Base-by-base conservation (phyloP, 1,140 invertebrate genomes). In the Ridgeia piscesae region DNA sequence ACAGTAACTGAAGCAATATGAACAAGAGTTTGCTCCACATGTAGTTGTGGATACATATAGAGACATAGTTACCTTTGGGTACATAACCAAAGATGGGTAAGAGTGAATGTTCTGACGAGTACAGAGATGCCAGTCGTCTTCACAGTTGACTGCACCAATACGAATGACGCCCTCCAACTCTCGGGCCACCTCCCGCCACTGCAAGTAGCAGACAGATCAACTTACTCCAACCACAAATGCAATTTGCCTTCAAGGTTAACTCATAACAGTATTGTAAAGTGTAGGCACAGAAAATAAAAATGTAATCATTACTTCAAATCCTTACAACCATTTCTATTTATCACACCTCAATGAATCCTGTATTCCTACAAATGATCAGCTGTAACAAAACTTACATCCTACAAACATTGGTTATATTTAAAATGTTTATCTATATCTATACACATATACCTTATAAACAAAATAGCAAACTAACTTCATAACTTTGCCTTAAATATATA, bases 131-230 rank as follows among this genome's bases (percentile, higher is more conserved):
- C 97, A 97, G 93, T 98, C 97, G 94, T 98, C 97, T 95, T 97
- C 97, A 96, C 98, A 98, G 95, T 98, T 98, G 0, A 98, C 97
- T 92, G 98, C 98, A n/a, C 97, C 98, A 94, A 97, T 97, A 94
- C 97, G 96, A 89, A 98, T 96, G 8, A 97, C 97, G 88, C 97
- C 97, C 93, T 97, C 97, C 58, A 98, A 95, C 94, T 97, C 96
- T 95, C 97, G 97, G 31, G 98, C 98, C 89, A 98, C 95, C 95
- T 97, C 97, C 90, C 98, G 96, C 98, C 98, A 98, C 95, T 97
- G 94, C 90, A 94, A 96, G n/a, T 6, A 92, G 88, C 33, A 77
- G 31, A 58, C 9, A 92, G 17, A 34, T 88, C 33, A 88, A 21
- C 89, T 34, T 90, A 21, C 14, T 27, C 33, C 31, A 90, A 34